Evolutionary conservation across 2,797 vertebrate genomes (phyloP).

Genomic region (Melanotaenia boesemani): DNA sequence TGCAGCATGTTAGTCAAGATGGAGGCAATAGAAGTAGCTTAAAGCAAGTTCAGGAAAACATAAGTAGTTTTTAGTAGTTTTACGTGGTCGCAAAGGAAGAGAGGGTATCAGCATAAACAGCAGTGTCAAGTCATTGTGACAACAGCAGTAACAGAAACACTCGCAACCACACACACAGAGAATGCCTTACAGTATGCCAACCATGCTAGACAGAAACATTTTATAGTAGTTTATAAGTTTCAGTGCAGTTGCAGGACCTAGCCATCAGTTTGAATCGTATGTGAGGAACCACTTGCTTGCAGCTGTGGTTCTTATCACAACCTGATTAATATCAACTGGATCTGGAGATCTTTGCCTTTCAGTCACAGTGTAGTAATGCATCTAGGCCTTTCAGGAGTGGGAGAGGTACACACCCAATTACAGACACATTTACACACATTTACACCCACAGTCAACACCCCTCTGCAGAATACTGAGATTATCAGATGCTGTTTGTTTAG

Average conservation of each 20-base stretch:
- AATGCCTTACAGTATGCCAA: conserved; percentile 75
- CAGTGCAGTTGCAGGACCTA: conserved; percentile 67
- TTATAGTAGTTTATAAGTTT: conserved; percentile 42
- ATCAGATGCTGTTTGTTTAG: conserved; percentile 93
- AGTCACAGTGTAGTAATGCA: conserved; percentile 50
- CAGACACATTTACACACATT: conserved; percentile 49
- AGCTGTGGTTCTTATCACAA: conserved; percentile 36
- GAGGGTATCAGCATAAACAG: conserved; percentile 48
- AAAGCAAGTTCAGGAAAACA: conserved; percentile 9
- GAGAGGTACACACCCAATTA: conserved; percentile 30
- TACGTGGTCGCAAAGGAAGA: conserved; percentile 12
- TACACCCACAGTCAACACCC: conserved; percentile 79
- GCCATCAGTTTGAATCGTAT: conserved; percentile 57
- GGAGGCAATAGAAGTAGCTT: conserved; percentile 32
- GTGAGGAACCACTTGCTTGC: conserved; percentile 25
- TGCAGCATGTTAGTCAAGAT: conserved; percentile 36
- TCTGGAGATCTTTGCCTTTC: conserved; percentile 64
- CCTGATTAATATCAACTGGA: conserved; percentile 48
- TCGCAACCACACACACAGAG: conserved; percentile 36
- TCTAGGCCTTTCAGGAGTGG: conserved; percentile 53
- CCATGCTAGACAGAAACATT: conserved; percentile 55
- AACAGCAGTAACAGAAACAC: conserved; percentile 40
- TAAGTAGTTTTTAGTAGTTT: conserved; percentile 7
- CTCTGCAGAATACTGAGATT: conserved; percentile 76
- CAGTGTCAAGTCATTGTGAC: conserved; percentile 58